Evolutionary conservation across 2,113 vertebrate species (phyloP).

Genomic region (Rhinoptilus africanus): DNA sequence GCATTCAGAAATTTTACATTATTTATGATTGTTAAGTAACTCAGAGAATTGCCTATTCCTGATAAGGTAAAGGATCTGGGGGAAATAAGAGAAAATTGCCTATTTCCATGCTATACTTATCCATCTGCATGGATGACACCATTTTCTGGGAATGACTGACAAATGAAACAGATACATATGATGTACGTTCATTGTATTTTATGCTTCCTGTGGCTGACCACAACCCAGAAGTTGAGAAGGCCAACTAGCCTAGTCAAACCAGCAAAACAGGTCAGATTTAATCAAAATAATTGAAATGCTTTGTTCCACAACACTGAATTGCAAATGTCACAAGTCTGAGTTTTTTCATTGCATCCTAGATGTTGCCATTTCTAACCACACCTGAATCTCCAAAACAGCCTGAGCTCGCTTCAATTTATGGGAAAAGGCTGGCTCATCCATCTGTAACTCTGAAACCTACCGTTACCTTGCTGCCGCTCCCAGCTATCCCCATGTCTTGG

Average conservation of each 20-base stretch:
- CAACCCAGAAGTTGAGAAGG: background rate
- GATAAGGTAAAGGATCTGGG: background rate
- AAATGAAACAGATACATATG: background rate
- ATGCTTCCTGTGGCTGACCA: background rate
- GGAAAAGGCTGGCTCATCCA: background rate
- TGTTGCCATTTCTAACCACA: background rate
- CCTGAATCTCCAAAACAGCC: background rate
- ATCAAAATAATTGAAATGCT: background rate
- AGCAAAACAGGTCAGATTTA: background rate
- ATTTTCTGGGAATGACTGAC: background rate
- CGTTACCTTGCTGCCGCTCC: accelerated
- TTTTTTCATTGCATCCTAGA: background rate
- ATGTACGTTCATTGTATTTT: background rate
- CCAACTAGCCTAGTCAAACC: background rate
- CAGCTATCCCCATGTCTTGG: background rate
- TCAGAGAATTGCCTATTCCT: background rate
- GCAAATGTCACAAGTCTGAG: background rate
- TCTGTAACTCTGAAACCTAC: background rate
- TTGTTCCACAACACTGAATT: background rate
- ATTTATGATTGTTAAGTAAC: background rate
- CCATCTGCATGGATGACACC: background rate
- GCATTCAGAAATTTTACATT: background rate
- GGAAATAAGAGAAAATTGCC: background rate
- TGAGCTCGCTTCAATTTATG: background rate
- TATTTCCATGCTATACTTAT: background rate